These are phyloP conservation scores for Cebidichthys violaceus DNA, from an alignment of 2,113 vertebrate species.

Conservation along the genomic window DNA sequence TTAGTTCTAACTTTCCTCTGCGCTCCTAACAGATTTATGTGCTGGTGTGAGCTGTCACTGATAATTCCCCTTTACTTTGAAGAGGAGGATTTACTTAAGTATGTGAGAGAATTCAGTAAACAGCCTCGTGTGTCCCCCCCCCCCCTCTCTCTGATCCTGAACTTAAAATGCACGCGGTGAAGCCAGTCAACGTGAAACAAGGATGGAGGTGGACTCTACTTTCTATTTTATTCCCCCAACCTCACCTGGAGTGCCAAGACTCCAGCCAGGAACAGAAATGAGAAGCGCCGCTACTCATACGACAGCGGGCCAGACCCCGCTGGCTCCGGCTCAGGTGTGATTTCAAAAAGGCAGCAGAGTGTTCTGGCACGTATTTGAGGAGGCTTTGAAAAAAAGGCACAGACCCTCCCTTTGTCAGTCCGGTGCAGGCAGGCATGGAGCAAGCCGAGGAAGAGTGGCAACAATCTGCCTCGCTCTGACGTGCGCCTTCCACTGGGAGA, in stretches of 20 bases:
- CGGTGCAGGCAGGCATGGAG: slow-evolving; percentile 57
- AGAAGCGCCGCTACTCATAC: slow-evolving; percentile 11
- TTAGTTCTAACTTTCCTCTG: slow-evolving; percentile 30
- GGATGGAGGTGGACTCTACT: not conserved
- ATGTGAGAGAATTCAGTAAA: slow-evolving; percentile 67
- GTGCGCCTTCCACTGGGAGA: slow-evolving; percentile 51
- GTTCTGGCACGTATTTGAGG: slow-evolving; percentile 20
- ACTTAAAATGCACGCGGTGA: slow-evolving; percentile 44
- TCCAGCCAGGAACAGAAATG: slow-evolving; percentile 27
- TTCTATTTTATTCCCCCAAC: not conserved
- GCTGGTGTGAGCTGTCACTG: slow-evolving; percentile 53
- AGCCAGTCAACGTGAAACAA: slow-evolving; percentile 22
- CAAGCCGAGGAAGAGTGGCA: slow-evolving; percentile 31
- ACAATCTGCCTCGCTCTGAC: slow-evolving; percentile 42
- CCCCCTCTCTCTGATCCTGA: slow-evolving; percentile 21
- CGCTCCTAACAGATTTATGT: slow-evolving; percentile 32
- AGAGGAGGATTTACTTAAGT: slow-evolving; percentile 66
- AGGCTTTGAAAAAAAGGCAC: slow-evolving; percentile 3
- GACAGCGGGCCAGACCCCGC: slow-evolving; percentile 10
- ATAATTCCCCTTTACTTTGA: slow-evolving; percentile 66
- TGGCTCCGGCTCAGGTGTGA: slow-evolving; percentile 25
- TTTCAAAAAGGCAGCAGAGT: slow-evolving; percentile 35
- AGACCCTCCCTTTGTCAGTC: slow-evolving; percentile 8
- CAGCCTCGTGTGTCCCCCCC: slow-evolving; percentile 33
- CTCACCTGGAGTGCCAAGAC: slow-evolving; percentile 15